Evolutionary conservation across 2,113 vertebrate genomes (phyloP).

Genomic region (Onychorhynchus coronatus): DNA sequence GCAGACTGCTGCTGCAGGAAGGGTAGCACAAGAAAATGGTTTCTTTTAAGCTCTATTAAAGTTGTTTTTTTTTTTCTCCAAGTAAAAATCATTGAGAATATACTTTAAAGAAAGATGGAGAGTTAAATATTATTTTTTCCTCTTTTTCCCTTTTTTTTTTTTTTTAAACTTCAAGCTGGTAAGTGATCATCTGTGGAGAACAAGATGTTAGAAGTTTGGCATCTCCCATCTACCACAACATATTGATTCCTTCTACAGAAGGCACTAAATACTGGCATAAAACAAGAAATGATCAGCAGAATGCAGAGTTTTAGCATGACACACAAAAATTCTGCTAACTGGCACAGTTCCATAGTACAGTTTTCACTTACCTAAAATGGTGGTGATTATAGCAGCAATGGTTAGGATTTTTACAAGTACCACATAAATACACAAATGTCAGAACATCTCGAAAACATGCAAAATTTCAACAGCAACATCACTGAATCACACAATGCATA

Average conservation of each 20-base stretch:
- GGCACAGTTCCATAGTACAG: slow-evolving; percentile 47
- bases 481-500: slow-evolving; percentile 71
- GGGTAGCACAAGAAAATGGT: background rate
- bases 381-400: slow-evolving; percentile 66
- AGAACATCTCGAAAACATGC: slow-evolving; percentile 71
- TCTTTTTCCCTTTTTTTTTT: background rate
- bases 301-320: slow-evolving; percentile 22
- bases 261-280: slow-evolving; percentile 58
- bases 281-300: slow-evolving; percentile 48
- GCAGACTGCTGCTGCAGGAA: background rate
- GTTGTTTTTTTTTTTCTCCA: background rate
- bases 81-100: background rate
- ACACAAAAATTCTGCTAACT: slow-evolving; percentile 26
- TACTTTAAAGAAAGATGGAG: background rate
- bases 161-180: background rate
- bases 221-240: slow-evolving; percentile 27
- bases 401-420: slow-evolving; percentile 61
- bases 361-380: slow-evolving; percentile 36
- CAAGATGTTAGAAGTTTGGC: slow-evolving; percentile 33
- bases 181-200: slow-evolving; percentile 15
- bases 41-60: background rate
- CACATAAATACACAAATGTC: slow-evolving; percentile 26
- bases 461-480: slow-evolving; percentile 58
- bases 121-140: background rate
- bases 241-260: slow-evolving; percentile 62